Conservation (phyloP, 2,888 invertebrate genomes). For the Cephonodes hylas region DNA sequence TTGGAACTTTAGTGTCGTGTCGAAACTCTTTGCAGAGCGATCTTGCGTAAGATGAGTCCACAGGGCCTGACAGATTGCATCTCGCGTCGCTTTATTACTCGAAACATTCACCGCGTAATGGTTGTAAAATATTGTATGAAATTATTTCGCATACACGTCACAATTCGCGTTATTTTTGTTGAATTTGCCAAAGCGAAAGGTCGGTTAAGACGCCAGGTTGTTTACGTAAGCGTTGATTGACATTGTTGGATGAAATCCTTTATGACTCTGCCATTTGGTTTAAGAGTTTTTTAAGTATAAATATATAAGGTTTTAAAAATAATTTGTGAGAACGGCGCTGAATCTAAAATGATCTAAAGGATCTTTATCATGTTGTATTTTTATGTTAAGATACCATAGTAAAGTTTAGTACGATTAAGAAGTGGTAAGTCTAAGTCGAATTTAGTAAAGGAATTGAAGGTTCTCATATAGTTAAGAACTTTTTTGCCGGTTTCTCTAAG, state of each 20-base stretch:
- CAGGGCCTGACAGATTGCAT: constrained; percentile 48
- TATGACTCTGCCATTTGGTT: too few relatives aligned
- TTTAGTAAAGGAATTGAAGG: too few relatives aligned
- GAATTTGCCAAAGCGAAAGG: not conserved
- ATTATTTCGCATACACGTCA: constrained; percentile 10
- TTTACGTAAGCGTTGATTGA: constrained; percentile 6
- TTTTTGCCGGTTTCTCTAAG: too few relatives aligned
- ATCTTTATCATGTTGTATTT: too few relatives aligned
- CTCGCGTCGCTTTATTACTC: constrained; percentile 33
- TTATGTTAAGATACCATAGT: too few relatives aligned
- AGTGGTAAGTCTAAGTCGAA: too few relatives aligned
- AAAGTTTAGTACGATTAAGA: too few relatives aligned
- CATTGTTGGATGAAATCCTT: not conserved
- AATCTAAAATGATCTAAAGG: too few relatives aligned
- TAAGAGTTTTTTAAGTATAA: too few relatives aligned
- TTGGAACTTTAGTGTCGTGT: constrained; percentile 66
- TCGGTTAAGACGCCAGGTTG: not conserved
- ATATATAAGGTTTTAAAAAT: too few relatives aligned
- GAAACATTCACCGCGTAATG: constrained; percentile 20
- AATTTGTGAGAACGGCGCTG: too few relatives aligned
- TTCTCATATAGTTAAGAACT: too few relatives aligned
- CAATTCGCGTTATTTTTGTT: not conserved
- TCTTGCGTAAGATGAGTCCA: constrained; percentile 56
- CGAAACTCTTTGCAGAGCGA: constrained; percentile 52
- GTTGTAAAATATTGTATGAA: constrained; percentile 24